Evolutionary conservation across 2,113 vertebrate genomes (phyloP).

Genomic region (Microcebus ravelobensis): DNA sequence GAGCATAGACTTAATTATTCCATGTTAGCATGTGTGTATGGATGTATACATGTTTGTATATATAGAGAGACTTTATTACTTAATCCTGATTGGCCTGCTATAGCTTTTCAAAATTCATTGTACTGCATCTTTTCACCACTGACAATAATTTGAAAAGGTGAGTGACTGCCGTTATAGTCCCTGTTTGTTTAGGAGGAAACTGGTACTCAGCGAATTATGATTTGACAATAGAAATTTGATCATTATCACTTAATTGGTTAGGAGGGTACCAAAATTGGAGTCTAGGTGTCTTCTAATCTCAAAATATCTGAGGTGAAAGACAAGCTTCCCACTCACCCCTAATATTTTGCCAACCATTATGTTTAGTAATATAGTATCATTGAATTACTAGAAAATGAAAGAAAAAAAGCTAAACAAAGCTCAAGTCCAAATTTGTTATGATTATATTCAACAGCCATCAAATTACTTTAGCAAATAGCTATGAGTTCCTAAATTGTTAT

Average conservation of each 20-base stretch:
- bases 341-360: not conserved
- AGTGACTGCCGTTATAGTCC: not conserved
- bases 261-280: not conserved
- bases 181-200: not conserved
- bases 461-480: not conserved
- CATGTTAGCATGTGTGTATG: not conserved
- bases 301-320: not conserved
- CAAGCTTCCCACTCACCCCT: not conserved
- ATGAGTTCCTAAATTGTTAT: not conserved
- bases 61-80: not conserved
- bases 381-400: constrained; percentile 16
- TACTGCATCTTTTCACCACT: not conserved
- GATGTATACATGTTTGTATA: not conserved
- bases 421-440: not conserved
- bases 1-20: not conserved
- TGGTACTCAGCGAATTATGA: not conserved
- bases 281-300: not conserved
- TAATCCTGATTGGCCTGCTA: not conserved
- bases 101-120: not conserved
- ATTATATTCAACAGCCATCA: not conserved
- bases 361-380: not conserved
- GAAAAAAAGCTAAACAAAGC: not conserved
- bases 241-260: not conserved
- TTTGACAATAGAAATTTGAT: not conserved
- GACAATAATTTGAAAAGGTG: not conserved